These are phyloP conservation scores for Eupelmus urozonus DNA, from an alignment of 2,888 invertebrate species.

Conservation along the genomic window DNA sequence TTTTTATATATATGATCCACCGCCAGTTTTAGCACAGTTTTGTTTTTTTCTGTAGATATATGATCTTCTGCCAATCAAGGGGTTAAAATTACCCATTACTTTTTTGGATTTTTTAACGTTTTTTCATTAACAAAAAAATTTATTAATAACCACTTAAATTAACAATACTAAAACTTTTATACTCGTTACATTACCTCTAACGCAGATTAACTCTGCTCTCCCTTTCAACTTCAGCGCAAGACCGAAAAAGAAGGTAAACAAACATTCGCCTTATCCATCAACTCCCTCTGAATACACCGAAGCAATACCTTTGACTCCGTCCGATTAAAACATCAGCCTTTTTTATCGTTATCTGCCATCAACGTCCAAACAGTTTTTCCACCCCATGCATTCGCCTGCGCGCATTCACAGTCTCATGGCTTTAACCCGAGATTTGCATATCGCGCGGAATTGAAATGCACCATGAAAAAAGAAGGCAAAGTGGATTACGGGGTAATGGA, in stretches of 20 bases:
- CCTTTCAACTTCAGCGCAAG: no score
- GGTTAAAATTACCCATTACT: no score
- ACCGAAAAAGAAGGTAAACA: slow-evolving; percentile 29
- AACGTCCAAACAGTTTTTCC: slow-evolving; percentile 4
- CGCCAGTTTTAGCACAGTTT: no score
- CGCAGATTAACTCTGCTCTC: no score
- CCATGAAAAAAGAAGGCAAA: slow-evolving; percentile 25
- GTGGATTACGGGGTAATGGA: slow-evolving; percentile 54
- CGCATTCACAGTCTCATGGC: background rate
- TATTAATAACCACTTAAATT: background rate
- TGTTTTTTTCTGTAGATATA: no score
- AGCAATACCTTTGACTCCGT: background rate
- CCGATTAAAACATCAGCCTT: slow-evolving; percentile 48
- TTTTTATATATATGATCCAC: no score
- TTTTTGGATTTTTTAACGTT: no score
- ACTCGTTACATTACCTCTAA: no score
- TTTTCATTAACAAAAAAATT: no score
- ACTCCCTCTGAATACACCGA: background rate
- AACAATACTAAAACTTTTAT: no score
- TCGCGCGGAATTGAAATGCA: slow-evolving; percentile 6
- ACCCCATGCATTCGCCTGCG: background rate
- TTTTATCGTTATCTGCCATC: slow-evolving; percentile 10
- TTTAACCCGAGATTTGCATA: slow-evolving; percentile 59
- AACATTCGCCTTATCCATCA: slow-evolving; percentile 38
- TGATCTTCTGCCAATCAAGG: no score